phyloP scores from a whole-genome alignment of 2,113 vertebrate genomes.

The Saccopteryx bilineata region DNA sequence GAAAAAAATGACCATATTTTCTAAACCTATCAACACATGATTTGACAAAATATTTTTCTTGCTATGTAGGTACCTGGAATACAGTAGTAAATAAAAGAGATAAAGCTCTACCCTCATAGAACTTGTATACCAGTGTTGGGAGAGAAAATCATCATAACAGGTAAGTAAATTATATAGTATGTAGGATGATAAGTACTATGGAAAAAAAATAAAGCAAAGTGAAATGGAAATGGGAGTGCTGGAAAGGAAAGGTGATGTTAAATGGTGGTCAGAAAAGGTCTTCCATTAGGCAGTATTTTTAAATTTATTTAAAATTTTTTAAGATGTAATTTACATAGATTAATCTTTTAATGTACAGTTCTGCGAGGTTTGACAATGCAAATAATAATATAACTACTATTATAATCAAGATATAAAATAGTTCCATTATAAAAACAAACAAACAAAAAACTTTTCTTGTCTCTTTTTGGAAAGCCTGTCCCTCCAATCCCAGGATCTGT shows the following conservation, averaged over 20 bases:
- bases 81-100: not conserved
- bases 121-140: too few species aligned
- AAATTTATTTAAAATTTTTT: not conserved
- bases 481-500: not conserved
- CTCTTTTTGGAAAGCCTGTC: not conserved
- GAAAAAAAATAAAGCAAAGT: not conserved
- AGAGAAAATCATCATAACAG: not conserved
- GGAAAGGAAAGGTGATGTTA: not conserved
- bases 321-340: not conserved
- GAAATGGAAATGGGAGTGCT: not conserved
- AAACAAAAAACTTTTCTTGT: not conserved
- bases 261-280: not conserved
- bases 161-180: not conserved
- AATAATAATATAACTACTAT: not conserved
- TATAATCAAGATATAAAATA: not conserved
- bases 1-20: conserved; percentile 1
- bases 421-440: too few species aligned
- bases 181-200: not conserved
- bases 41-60: not conserved
- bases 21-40: not conserved
- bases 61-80: not conserved
- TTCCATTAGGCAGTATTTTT: not conserved
- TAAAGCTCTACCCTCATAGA: not conserved
- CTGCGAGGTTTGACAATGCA: not conserved
- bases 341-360: not conserved